Evolutionary conservation across 2,113 vertebrate species (phyloP).

Genomic region (Nyctereutes procyonoides): DNA sequence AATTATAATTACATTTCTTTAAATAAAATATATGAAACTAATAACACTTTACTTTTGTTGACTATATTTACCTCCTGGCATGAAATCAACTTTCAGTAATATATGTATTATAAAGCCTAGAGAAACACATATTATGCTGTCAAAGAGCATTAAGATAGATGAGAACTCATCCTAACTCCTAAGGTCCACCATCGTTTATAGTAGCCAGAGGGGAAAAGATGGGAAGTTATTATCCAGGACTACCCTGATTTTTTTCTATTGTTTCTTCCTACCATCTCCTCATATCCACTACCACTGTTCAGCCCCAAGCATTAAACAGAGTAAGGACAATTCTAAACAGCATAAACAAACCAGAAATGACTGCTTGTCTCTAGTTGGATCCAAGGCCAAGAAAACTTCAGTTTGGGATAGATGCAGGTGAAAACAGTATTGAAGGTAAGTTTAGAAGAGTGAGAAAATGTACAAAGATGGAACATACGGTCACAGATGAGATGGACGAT

Average conservation of each 20-base stretch:
- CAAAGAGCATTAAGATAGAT: slow-evolving; percentile 69
- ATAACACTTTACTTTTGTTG: slow-evolving; percentile 50
- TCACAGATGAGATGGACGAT: background rate
- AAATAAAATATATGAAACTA: slow-evolving; percentile 58
- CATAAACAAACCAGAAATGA: slow-evolving; percentile 9
- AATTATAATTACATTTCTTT: slow-evolving; percentile 57
- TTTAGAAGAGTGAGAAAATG: background rate
- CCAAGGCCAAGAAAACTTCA: background rate
- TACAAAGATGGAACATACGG: background rate
- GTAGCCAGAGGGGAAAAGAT: slow-evolving; percentile 54
- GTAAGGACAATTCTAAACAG: background rate
- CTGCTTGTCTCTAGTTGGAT: background rate
- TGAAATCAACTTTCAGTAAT: slow-evolving; percentile 67
- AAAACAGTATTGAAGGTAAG: background rate
- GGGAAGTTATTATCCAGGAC: slow-evolving; percentile 34
- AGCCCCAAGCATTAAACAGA: background rate
- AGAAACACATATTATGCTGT: slow-evolving; percentile 61
- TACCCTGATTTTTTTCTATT: slow-evolving; percentile 27
- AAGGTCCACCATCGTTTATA: slow-evolving; percentile 40
- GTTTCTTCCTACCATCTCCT: background rate
- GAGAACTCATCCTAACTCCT: slow-evolving; percentile 19
- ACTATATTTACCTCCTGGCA: background rate
- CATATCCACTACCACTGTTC: background rate
- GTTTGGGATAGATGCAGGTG: background rate
- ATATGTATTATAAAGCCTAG: slow-evolving; percentile 34